Conservation (phyloP, 2,797 vertebrate genomes). For the Peromyscus melanophrys region DNA sequence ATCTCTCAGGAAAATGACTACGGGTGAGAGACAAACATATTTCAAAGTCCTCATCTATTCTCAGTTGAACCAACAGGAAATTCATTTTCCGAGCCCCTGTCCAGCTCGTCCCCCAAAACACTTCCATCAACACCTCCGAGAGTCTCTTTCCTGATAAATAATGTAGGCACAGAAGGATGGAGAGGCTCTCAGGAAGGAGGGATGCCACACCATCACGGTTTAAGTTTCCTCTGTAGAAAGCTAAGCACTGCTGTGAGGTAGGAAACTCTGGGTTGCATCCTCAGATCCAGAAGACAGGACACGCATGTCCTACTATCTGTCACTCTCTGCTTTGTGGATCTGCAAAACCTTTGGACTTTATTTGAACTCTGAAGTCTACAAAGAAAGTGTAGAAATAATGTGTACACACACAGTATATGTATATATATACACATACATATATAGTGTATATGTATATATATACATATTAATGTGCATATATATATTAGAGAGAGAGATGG, state of each 20-base stretch:
- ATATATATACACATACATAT: not conserved
- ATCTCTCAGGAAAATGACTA: slow-evolving; percentile 80
- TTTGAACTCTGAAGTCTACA: slow-evolving; percentile 60
- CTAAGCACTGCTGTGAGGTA: not conserved
- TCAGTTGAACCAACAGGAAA: slow-evolving; percentile 77
- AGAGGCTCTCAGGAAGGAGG: slow-evolving; percentile 46
- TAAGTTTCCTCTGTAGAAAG: slow-evolving; percentile 40
- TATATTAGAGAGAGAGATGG: no score
- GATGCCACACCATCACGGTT: slow-evolving; percentile 61
- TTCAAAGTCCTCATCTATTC: slow-evolving; percentile 82
- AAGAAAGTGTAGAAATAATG: slow-evolving; percentile 41
- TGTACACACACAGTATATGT: not conserved
- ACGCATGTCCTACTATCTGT: not conserved
- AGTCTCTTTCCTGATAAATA: slow-evolving; percentile 75
- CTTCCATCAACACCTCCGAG: slow-evolving; percentile 54
- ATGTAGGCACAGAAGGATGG: slow-evolving; percentile 55
- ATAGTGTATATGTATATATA: not conserved
- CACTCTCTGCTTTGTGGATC: not conserved
- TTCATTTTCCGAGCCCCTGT: slow-evolving; percentile 76
- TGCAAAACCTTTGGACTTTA: not conserved
- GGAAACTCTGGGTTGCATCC: not conserved
- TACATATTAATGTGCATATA: not conserved
- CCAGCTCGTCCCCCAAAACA: slow-evolving; percentile 60
- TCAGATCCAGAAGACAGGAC: slow-evolving; percentile 33
- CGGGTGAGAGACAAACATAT: slow-evolving; percentile 79